Evolutionary conservation across 2,113 vertebrate genomes (phyloP), one percentile per base, ranked within the genome.

Genomic region (Trematocara marginatum): DNA sequence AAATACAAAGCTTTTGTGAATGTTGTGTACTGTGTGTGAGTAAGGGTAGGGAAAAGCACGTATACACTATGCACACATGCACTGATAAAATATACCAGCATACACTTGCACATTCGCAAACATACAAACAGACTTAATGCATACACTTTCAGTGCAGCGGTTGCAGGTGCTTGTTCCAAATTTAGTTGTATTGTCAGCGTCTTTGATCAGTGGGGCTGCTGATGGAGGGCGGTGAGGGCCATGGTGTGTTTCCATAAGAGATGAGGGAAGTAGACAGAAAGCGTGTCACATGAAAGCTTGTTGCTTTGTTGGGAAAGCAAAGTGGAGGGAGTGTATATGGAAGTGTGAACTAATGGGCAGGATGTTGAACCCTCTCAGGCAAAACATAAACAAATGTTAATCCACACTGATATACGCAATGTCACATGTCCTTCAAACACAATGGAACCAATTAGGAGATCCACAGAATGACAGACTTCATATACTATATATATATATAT

Each of bases 161-260:
- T 80, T 89, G 90, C 91, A 90, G 92, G 92, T 94, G 95, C 93
- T 93, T 94, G 91, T 90, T 94, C 88, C 88, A 93, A 84, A 94
- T 94, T 87, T 89, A 80, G 79, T 84, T 40, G 84, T 89, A 91
- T 90, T 86, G 87, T 88, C 83, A 79, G 81, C 29, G 88, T 92
- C 95, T 96, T 95, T 96, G 94, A 95, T 96, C 95, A 95, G 78
- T 26, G 59, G 13, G 20, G 74, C 87, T 56, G 86, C 93, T 93
- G 88, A 86, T 89, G 88, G 88, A 83, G 78, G 80, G 76, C 8
- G 18, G 20, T 82, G 85, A 90, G 86, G 89, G 92, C 84, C 86
- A 85, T 86, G 74, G 82, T 86, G 88, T 88, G 86, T 90, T 92
- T 91, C 93, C 78, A 84, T 86, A 85, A 87, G 81, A 89, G 90